Percentiles rank a stretch among this genome's conserved stretches.
Evolutionary conservation across 1,140 invertebrate genomes (phyloP).

Genomic region (Heliconius hewitsoni): DNA sequence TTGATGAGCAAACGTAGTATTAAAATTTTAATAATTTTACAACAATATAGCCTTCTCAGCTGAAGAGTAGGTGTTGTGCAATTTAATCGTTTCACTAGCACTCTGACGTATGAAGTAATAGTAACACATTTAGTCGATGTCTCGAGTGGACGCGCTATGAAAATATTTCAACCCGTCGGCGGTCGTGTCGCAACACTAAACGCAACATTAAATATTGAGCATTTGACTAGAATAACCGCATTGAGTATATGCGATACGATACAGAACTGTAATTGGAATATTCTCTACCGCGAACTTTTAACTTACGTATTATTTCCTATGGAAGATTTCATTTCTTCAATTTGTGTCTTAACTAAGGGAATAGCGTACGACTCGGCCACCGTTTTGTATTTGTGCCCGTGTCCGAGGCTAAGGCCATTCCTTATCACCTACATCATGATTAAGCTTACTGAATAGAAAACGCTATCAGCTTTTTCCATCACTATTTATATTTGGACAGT

Average conservation of each 20-base stretch:
- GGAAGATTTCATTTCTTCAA: conserved; percentile 77
- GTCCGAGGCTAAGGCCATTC: conserved; percentile 68
- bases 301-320: conserved; percentile 79
- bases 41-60: conserved; percentile 62
- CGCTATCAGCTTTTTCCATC: conserved; percentile 54
- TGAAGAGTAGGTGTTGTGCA: conserved; percentile 63
- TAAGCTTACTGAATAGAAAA: conserved; percentile 59
- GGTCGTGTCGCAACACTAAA: conserved; percentile 49
- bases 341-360: conserved; percentile 75
- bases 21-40: conserved; percentile 64
- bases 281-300: conserved; percentile 57
- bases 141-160: conserved; percentile 62
- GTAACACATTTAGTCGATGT: conserved; percentile 80
- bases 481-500: conserved; percentile 66
- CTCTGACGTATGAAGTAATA: conserved; percentile 74
- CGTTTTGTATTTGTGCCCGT: conserved; percentile 62
- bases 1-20: conserved; percentile 70
- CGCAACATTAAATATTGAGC: conserved; percentile 67
- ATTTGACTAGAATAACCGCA: conserved; percentile 61
- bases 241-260: conserved; percentile 37
- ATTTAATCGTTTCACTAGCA: conserved; percentile 58
- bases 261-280: conserved; percentile 50
- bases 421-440: conserved; percentile 56
- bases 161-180: conserved; percentile 40
- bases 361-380: conserved; percentile 66